Base-by-base conservation (phyloP, 2,113 vertebrate species). In the Megaceryle maxima region DNA sequence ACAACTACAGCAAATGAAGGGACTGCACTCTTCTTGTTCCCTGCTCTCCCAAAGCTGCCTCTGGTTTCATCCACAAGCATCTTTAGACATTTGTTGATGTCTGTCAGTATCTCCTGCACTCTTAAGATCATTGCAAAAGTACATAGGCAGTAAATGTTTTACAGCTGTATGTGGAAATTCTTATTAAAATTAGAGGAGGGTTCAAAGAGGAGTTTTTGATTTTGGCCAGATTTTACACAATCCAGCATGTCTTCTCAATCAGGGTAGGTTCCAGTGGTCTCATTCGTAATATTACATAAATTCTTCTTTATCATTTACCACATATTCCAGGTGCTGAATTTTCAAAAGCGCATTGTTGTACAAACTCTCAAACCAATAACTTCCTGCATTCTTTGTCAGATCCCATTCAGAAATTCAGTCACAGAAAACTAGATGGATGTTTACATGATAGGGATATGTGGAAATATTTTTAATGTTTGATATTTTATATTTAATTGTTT, bases 401-500 rank as follows among this genome's bases (percentile, higher is more conserved):
- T 41, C 20, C 24, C 10, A 7, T 55, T 69, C 41, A 74, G 75
- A 44, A 95, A 69, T 41, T 68, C 44, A 41, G 48, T 37, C 37
- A 37, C 41, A 77, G 75, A 66, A 90, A 77, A 64, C 50, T 79
- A 67, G 13, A 14, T 83, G 48, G n/a, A 26, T 51, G 7, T 29
- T 84, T 68, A 51, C 20, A 21, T 51, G 7, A 17, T 10, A 72
- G 20, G 26, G 33, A 48, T 73, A 57, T 22, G 5, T 44, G 8
- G 14, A 88, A 66, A 33, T 69, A 57, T 57, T 73, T 75, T 79
- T 41, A 44, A 56, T 3, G 10, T 62, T 73, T 48, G 2, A 33
- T 80, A 57, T 59, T 75, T 63, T 24, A 59, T 91, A 35, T 51
- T 68, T 78, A 67, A 35, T 91, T 70, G 33, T 43, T 87, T 80